Conservation (phyloP, 2,888 invertebrate genomes). For the Amblyteles armatorius region DNA sequence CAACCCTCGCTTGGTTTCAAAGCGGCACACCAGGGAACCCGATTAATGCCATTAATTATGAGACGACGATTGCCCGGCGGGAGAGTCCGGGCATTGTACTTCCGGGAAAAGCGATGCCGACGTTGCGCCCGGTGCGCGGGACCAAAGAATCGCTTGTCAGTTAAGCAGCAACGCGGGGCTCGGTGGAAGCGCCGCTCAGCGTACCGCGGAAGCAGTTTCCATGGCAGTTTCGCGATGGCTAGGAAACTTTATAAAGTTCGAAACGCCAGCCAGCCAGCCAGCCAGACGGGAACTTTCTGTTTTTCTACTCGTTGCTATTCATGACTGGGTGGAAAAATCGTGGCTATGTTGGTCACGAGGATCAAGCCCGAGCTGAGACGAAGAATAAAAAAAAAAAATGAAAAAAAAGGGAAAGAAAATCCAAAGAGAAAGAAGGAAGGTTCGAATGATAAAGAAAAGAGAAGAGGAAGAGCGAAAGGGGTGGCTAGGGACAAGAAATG, state of each 20-base stretch:
- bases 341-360: slow-evolving; percentile 69
- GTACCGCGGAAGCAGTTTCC: slow-evolving; percentile 55
- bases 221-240: slow-evolving; percentile 63
- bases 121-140: slow-evolving; percentile 32
- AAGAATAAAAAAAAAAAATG: slow-evolving; percentile 11
- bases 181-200: slow-evolving; percentile 26
- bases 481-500: slow-evolving; percentile 44
- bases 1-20: slow-evolving; percentile 35
- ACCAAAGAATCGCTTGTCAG: slow-evolving; percentile 44
- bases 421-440: slow-evolving; percentile 30
- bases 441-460: slow-evolving; percentile 45
- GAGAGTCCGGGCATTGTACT: slow-evolving; percentile 61
- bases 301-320: slow-evolving; percentile 81
- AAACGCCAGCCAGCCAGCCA: slow-evolving; percentile 42
- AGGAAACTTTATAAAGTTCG: slow-evolving; percentile 63
- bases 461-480: slow-evolving; percentile 40
- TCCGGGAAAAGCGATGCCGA: slow-evolving; percentile 64
- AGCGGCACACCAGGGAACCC: slow-evolving; percentile 60
- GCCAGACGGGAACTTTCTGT: slow-evolving; percentile 74
- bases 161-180: slow-evolving; percentile 14
- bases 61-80: slow-evolving; percentile 67
- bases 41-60: slow-evolving; percentile 71
- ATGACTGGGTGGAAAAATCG: slow-evolving; percentile 79
- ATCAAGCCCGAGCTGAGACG: slow-evolving; percentile 54
- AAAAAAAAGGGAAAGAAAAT: slow-evolving; percentile 5